Conservation (phyloP, 2,888 invertebrate genomes). For the Psococerastis gibbosa region DNA sequence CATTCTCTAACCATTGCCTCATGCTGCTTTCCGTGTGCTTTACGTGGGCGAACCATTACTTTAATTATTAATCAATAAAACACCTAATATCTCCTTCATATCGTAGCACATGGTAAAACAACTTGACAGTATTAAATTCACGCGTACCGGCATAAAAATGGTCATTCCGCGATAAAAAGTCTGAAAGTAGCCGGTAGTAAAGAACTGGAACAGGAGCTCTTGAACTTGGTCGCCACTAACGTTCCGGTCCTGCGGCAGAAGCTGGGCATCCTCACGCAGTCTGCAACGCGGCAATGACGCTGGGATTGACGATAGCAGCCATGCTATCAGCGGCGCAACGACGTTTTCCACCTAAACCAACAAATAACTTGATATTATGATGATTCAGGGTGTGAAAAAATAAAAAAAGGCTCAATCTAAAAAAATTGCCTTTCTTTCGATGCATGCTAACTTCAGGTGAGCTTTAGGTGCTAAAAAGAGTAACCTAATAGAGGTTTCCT, state of each 20-base stretch:
- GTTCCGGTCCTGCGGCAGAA: neutral
- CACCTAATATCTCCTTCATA: no score
- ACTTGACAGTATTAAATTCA: no score
- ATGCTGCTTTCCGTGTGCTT: no score
- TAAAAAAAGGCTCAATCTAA: slow-evolving; percentile 5
- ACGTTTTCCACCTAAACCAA: slow-evolving; percentile 37
- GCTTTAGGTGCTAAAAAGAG: no score
- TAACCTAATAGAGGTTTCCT: no score
- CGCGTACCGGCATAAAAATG: slow-evolving; percentile 1
- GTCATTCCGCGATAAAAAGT: slow-evolving; percentile 10
- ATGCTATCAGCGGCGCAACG: slow-evolving; percentile 39
- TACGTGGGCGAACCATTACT: no score
- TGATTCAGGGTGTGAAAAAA: no score
- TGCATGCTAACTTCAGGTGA: no score
- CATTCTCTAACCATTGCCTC: no score
- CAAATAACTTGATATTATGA: slow-evolving; percentile 12
- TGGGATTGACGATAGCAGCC: slow-evolving; percentile 24
- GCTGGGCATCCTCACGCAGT: slow-evolving; percentile 5
- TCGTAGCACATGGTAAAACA: no score
- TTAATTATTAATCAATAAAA: no score
- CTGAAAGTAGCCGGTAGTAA: slow-evolving; percentile 11
- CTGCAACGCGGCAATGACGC: neutral
- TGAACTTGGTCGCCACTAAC: neutral
- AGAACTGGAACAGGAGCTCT: neutral
- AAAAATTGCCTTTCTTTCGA: no score